Evolutionary conservation across 2,888 invertebrate species (phyloP), one percentile per base, ranked within the genome.

Genomic region (Caenorhabditis drosophilae): DNA sequence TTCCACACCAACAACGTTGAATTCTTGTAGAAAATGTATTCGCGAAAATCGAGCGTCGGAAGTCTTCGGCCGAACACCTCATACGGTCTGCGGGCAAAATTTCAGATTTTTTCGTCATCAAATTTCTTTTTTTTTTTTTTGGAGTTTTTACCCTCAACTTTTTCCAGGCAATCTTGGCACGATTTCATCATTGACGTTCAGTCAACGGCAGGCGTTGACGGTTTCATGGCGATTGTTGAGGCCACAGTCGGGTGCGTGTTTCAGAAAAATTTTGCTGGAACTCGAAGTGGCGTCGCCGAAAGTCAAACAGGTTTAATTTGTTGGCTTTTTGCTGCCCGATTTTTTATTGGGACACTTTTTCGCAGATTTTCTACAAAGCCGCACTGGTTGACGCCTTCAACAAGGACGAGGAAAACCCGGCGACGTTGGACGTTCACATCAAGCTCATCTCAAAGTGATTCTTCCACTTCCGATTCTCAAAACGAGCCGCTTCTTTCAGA

Each of bases 361-460:
- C 73, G 41, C 48, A 81, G 75, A 82, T 82, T 18, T 82, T 82
- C 73, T 82, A 79, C 72, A 83, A 83, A 47, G 82, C 82, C 6
- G 77, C 79, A 1, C 55, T 81, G 22, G 80, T 82, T 9, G 82
- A 83, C 40, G 80, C 81, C 15, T 83, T 82, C 69, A 78, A 77
- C 41, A 78, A 77, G 22, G 77, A 81, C 34, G 79, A 78, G 18
- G 73, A 79, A 31, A 75, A 75, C 40, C 54, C 62, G 23, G 80
- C 80, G 12, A 81, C 81, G 6, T 49, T 82, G 67, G 82, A 82
- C 44, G 80, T 76, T 44, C 82, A 82, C 62, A 62, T 80, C 51
- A 78, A 76, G 34, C 40, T 78, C 41, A 54, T 77, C 15, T 60
- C 71, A 11, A 79, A 77, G 81, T 81, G 26, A 59, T 68, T 46